Percentiles rank a stretch among this genome's conserved stretches.
Evolutionary conservation across 2,888 invertebrate genomes (phyloP).

Genomic region (Lycocerus yunnanus): DNA sequence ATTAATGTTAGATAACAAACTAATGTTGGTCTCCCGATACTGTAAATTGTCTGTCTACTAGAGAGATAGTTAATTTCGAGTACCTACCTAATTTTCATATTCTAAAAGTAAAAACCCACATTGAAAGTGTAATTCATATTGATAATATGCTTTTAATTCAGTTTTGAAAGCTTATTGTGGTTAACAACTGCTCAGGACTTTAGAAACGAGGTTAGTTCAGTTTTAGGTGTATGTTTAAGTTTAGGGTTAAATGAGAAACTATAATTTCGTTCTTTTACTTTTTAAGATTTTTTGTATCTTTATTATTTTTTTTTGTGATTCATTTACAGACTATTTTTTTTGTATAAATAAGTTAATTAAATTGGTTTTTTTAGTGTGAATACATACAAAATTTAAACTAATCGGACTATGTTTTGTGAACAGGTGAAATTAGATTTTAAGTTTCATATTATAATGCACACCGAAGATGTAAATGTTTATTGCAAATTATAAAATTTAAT

Average conservation of each 20-base stretch:
- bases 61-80: not conserved
- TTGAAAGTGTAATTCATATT: conserved; percentile 6
- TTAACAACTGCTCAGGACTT: conserved; percentile 28
- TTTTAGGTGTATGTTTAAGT: conserved; percentile 18
- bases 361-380: not conserved
- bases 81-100: conserved; percentile 1
- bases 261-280: conserved; percentile 7
- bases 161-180: not conserved
- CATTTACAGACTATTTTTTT: not conserved
- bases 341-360: not conserved
- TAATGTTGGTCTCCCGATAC: conserved; percentile 18
- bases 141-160: not conserved
- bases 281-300: conserved; percentile 4
- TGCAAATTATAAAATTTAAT: conserved; percentile 18
- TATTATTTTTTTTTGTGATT: conserved; percentile 4
- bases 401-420: not conserved
- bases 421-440: not conserved
- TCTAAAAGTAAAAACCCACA: not conserved
- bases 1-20: conserved; percentile 44
- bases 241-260: conserved; percentile 14
- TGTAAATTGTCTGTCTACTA: conserved; percentile 6
- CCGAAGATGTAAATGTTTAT: conserved; percentile 32
- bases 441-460: conserved; percentile 22
- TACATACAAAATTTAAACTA: not conserved
- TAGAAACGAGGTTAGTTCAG: conserved; percentile 21